Base-by-base conservation (phyloP, 2,113 vertebrate species). In the Lepisosteus oculatus region DNA sequence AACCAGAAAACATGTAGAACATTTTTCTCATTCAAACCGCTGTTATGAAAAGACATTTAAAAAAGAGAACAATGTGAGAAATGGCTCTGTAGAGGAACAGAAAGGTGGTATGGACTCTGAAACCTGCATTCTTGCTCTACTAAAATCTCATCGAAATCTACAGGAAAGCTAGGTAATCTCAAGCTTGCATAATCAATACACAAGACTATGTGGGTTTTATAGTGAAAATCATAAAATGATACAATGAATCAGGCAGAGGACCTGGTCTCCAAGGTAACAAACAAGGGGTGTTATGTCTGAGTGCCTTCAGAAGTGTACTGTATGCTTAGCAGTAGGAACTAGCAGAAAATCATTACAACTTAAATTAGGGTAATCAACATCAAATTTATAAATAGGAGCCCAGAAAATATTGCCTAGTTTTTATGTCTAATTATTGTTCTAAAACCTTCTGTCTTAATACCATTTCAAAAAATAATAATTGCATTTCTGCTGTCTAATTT, bases 251-350 rank as follows among this genome's bases (percentile, higher is more conserved):
- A 61, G 61, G 54, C n/a, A 4, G 63, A 42, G n/a, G 15, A 66
- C 63, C 65, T 42, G 68, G 73, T 75, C 44, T 64, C 73, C 68
- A 70, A 70, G 68, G 73, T 55, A 75, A 75, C 68, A 8, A 42
- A 70, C 54, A 70, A 51, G 61, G 73, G 55, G 72, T 8, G 42
- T 43, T 51, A 29, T 43, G 54, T 45, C 67, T 41, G 68, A 69
- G 62, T 65, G 61, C 61, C 62, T 51, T 61, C 55, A 51, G 61
- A 56, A 55, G 63, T 44, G 64, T 29, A 29, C 29, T 29, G 29
- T 70, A 55, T 70, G 73, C 42, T 65, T 47, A 68, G 61, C 41
- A 51, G 42, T 3, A 3, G 56, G 47, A 66, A 66, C 17, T 12
- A 41, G 63, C 42, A n/a, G 44, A 43, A 74, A 70, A 45, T 13